Evolutionary conservation across 2,888 invertebrate species (phyloP), one percentile per base, ranked within the genome.

Genomic region (Philopedon plagiatum): DNA sequence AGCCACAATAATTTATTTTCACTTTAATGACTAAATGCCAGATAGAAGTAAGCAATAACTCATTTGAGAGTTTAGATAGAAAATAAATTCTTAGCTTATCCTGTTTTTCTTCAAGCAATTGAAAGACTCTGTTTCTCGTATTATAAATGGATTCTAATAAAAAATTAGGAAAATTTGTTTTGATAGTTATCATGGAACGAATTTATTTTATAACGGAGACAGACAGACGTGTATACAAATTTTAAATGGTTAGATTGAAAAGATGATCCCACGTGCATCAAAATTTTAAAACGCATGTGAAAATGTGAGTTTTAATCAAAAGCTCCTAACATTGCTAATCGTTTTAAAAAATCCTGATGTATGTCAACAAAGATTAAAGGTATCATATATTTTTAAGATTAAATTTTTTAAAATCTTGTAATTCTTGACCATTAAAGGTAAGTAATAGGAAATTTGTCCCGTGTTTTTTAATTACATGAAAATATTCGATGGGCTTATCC

Each of bases 191-290:
- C 23, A 23, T n/a, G 29, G 18, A 23, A 54, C 56, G 26, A 69
- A 62, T 56, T 62, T 39, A 60, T 67, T 69, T 70, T 34, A 58
- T 39, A 70, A 70, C 23, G 64, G 39, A 21, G 79, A 81, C 81
- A 84, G 81, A 82, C 82, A 83, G 83, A 84, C 83, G 81, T 80
- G 61, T 78, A 84, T 84, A 83, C 84, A 81, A 84, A 84, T 82
- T 84, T 84, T 79, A 84, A 84, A 84, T 83, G 80, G 77, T 78
- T 76, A 77, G 78, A 80, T 80, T 75, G 77, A 77, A 76, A 79
- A 80, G 82, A 81, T 78, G 82, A 83, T 80, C 80, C 75, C 81
- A 82, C 81, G 83, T 83, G 82, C 82, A 80, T 79, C 78, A 61
- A 65, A 67, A 73, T 66, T 73, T 68, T 71, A 63, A 75, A 66